These are phyloP conservation scores for Delphinus delphis DNA, from an alignment of 2,113 vertebrate genomes.

Conservation along the genomic window DNA sequence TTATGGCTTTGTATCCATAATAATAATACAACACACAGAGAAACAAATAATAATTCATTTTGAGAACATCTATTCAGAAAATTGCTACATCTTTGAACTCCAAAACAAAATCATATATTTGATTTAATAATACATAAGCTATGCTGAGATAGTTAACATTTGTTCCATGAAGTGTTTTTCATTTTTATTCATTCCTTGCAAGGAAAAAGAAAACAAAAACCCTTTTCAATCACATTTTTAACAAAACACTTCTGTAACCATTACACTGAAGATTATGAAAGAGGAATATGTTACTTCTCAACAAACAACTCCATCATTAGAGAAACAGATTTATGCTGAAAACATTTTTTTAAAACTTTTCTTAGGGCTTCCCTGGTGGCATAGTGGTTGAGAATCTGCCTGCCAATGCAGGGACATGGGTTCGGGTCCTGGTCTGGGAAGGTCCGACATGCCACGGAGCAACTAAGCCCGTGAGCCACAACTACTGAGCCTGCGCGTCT, in stretches of 20 bases:
- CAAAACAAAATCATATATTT: neutral
- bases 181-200: constrained; percentile 16
- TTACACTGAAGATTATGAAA: neutral
- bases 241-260: neutral
- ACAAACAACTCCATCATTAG: neutral
- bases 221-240: neutral
- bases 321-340: neutral
- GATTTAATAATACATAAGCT: neutral
- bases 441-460: too few relatives aligned
- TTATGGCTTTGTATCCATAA: constrained; percentile 7
- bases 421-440: too few relatives aligned
- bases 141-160: neutral
- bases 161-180: neutral
- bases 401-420: too few relatives aligned
- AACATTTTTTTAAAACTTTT: neutral
- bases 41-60: constrained; percentile 38
- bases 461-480: too few relatives aligned
- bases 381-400: too few relatives aligned
- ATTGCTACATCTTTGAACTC: constrained; percentile 9
- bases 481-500: too few relatives aligned
- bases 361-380: neutral
- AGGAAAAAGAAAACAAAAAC: neutral
- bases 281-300: neutral
- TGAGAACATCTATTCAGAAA: constrained; percentile 45
- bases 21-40: neutral